Conservation (phyloP, 2,113 vertebrate genomes). For the Harpagus bidentatus region DNA sequence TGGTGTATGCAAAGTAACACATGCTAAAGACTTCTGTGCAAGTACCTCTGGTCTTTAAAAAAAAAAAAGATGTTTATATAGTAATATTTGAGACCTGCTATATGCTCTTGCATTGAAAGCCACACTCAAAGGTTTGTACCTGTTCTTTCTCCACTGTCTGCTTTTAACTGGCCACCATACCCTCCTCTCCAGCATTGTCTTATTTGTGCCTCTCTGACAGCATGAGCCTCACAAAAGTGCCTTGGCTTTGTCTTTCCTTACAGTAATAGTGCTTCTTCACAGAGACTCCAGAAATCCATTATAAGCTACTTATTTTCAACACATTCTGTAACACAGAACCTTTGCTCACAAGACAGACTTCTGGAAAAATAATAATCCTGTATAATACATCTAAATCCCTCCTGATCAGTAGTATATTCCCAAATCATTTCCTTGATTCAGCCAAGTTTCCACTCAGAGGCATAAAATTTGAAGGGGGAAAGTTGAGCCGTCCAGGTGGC, state of each 20-base stretch:
- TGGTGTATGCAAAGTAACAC: slow-evolving; percentile 19
- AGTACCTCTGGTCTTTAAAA: neutral
- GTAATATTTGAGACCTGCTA: neutral
- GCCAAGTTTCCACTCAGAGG: slow-evolving; percentile 54
- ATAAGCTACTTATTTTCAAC: slow-evolving; percentile 65
- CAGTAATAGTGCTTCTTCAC: slow-evolving; percentile 29
- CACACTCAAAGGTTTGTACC: neutral
- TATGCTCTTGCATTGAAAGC: neutral
- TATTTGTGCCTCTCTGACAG: slow-evolving; percentile 2
- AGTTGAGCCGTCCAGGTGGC: slow-evolving; percentile 23
- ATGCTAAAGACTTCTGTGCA: neutral
- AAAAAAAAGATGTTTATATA: neutral
- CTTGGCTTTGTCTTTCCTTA: neutral
- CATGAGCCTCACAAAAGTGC: neutral
- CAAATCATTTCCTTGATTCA: neutral
- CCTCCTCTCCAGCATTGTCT: neutral
- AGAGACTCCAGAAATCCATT: slow-evolving; percentile 28
- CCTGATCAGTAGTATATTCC: slow-evolving; percentile 30
- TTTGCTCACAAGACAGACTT: slow-evolving; percentile 32
- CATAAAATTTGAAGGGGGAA: neutral
- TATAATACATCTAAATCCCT: slow-evolving; percentile 59
- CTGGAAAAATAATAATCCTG: slow-evolving; percentile 70
- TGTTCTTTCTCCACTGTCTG: neutral
- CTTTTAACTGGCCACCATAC: neutral
- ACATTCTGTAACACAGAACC: slow-evolving; percentile 23